Evolutionary conservation across 2,888 invertebrate genomes (phyloP).

Genomic region (Acleris cristana): DNA sequence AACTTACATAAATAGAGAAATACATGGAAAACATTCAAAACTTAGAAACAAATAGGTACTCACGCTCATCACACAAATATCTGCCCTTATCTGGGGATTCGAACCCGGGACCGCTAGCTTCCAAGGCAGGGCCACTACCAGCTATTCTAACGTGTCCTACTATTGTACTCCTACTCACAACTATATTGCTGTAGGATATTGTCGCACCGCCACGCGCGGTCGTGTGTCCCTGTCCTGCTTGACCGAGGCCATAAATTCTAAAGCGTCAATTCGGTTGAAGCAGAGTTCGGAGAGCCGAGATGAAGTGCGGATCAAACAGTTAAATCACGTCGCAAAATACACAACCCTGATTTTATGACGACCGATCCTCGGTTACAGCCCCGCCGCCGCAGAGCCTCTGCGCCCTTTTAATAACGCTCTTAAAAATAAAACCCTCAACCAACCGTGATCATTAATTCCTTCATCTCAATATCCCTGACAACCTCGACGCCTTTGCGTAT

Average conservation of each 20-base stretch:
- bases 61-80: too few species aligned
- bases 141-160: too few species aligned
- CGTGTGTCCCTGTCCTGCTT: not conserved
- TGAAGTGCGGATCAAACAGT: conserved; percentile 30
- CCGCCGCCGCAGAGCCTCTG: conserved; percentile 17
- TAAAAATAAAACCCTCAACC: conserved; percentile 35
- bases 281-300: conserved; percentile 18
- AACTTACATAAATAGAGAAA: too few species aligned
- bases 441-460: conserved; percentile 35
- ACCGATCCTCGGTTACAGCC: conserved; percentile 23
- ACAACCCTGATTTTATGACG: conserved; percentile 32
- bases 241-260: conserved; percentile 12
- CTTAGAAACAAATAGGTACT: too few species aligned
- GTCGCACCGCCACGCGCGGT: too few species aligned
- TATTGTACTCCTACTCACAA: too few species aligned
- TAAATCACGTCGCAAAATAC: conserved; percentile 30
- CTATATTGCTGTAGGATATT: too few species aligned
- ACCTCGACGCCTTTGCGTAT: conserved; percentile 24
- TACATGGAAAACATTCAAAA: too few species aligned
- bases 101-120: too few species aligned
- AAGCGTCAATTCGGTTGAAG: conserved; percentile 27
- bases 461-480: conserved; percentile 32
- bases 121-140: too few species aligned
- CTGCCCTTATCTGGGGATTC: too few species aligned
- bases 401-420: conserved; percentile 29